These are phyloP conservation scores for Choristoneura fumiferana DNA, from an alignment of 1,140 invertebrate species.

Conservation along the genomic window DNA sequence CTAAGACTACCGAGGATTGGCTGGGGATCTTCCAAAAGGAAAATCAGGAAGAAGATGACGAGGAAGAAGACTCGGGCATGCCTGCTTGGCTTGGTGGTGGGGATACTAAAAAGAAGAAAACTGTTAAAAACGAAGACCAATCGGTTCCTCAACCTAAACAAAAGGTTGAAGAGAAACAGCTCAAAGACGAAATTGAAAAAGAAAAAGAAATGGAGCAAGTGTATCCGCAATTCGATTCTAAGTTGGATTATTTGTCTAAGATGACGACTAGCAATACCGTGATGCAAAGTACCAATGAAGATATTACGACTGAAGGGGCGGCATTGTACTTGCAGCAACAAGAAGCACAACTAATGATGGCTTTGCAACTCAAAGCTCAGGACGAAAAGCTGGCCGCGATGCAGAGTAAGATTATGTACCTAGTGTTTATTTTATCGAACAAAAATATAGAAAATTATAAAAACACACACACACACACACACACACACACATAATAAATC, in stretches of 20 bases:
- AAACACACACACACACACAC: too few species aligned
- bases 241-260: conserved; percentile 16
- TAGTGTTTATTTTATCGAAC: too few species aligned
- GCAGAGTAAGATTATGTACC: conserved; percentile 54
- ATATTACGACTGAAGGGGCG: conserved; percentile 64
- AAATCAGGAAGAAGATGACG: conserved; percentile 37
- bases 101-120: conserved; percentile 50
- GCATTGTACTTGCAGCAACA: conserved; percentile 72
- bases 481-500: too few species aligned
- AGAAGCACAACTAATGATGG: conserved; percentile 73
- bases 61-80: conserved; percentile 47
- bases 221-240: conserved; percentile 1
- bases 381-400: conserved; percentile 73
- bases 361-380: conserved; percentile 72
- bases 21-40: conserved; percentile 66
- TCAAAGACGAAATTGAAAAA: conserved; percentile 10
- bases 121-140: conserved; percentile 33
- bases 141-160: conserved; percentile 25
- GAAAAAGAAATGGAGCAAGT: conserved; percentile 21
- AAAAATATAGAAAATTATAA: too few species aligned
- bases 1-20: conserved; percentile 67
- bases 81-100: conserved; percentile 62
- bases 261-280: conserved; percentile 11
- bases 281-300: conserved; percentile 41
- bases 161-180: conserved; percentile 24